Evolutionary conservation across 2,113 vertebrate genomes (phyloP), one percentile per base, ranked within the genome.

Genomic region (Gulo gulo): DNA sequence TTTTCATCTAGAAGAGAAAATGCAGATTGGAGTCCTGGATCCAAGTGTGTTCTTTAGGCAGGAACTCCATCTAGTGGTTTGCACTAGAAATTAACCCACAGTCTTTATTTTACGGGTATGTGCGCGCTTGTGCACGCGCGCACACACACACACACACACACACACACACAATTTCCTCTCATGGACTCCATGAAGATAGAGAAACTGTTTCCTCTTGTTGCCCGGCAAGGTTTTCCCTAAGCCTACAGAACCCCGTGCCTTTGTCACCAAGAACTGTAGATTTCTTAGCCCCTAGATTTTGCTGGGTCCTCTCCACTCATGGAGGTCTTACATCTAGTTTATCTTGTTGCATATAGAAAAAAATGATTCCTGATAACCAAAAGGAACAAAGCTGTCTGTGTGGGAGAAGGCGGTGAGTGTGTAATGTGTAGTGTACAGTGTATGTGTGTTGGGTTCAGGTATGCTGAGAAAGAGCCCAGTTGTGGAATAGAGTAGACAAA

Each of bases 31-130:
- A 57, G 29, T 0, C 31, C 4, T 10, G 34, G 26, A 78, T 86
- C 47, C 4, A 0, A 69, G 23, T 2, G 4, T 61, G 88, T 98
- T 97, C 81, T 92, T 98, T 95, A 98, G 93, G 94, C 91, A 97
- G 84, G 92, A 81, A 15, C 52, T 71, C 98, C 97, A 97, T 96
- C 98, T 98, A 97, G 98, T 95, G 98, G 96, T 42, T 1, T 2
- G 0, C 1, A 0, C 36, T 34, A n/a, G 85, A 93, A 97, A 97
- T 93, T 92, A 84, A 57, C 69, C 65, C 61, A 24, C 11, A 39
- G 55, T 16, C 55, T 85, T 50, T 24, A 36, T 1, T 20, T n/a
- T n/a, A 63, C 0, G 21, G 50, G 50, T 16, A 5, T 21, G 18
- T 20, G 55, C 6, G 55, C 1, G 55, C 52, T n/a, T n/a, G n/a